phyloP scores from a whole-genome alignment of 2,797 vertebrate species.

The Sebastes nivosus region DNA sequence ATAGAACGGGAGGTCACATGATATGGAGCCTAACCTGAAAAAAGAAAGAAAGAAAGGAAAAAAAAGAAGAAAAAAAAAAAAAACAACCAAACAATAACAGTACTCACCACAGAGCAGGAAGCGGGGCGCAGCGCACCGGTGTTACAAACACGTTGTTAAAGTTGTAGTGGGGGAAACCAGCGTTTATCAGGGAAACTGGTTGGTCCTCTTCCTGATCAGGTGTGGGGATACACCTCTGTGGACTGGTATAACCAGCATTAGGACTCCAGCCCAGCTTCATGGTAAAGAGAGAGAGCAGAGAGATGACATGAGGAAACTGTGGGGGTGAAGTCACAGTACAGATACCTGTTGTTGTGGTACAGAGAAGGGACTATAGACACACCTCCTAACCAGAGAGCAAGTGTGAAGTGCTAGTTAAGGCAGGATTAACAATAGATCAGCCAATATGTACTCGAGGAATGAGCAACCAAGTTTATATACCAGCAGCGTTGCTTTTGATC shows the following conservation, averaged over 20 bases:
- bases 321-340: neutral
- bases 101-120: slow-evolving; percentile 88
- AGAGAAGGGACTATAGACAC: neutral
- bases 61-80: no score
- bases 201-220: slow-evolving; percentile 86
- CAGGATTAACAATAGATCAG: neutral
- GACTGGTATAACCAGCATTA: slow-evolving; percentile 73
- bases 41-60: neutral
- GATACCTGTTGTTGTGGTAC: neutral
- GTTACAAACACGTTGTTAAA: slow-evolving; percentile 76
- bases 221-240: slow-evolving; percentile 86
- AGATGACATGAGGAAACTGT: neutral
- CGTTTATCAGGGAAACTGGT: slow-evolving; percentile 54
- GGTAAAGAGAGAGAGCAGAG: neutral
- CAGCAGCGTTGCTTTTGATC: neutral
- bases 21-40: neutral
- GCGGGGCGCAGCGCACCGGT: slow-evolving; percentile 86
- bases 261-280: slow-evolving; percentile 70
- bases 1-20: neutral
- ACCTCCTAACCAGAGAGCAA: neutral
- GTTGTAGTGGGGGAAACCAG: slow-evolving; percentile 74
- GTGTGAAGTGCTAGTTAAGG: neutral
- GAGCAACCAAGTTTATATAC: neutral
- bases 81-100: neutral
- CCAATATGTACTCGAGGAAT: neutral